A percentile compares a stretch with the other conserved stretches of the same genome.
phyloP scores from a whole-genome alignment of 2,888 invertebrate species.

The Prosopocoilus inquinatus region DNA sequence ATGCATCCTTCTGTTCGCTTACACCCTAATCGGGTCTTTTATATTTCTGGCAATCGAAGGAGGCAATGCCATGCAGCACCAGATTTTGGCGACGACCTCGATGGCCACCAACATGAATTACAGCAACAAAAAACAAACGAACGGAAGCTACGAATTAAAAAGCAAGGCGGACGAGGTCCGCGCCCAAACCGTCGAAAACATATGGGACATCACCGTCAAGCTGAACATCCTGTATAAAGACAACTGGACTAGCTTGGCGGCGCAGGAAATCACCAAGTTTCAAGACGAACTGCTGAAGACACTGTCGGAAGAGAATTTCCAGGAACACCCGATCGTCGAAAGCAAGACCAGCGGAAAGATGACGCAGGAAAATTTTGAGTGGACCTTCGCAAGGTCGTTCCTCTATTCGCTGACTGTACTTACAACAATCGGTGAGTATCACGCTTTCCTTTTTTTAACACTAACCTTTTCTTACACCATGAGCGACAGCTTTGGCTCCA shows the following conservation, averaged over 20 bases:
- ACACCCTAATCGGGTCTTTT: conserved; percentile 73
- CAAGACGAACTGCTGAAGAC: conserved; percentile 71
- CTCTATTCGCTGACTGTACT: conserved; percentile 92
- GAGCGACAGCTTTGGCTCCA: no score
- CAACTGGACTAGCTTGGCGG: conserved; percentile 85
- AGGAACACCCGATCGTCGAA: conserved; percentile 42
- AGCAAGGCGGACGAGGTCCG: conserved; percentile 59
- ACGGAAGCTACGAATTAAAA: conserved; percentile 25
- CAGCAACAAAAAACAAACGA: conserved; percentile 24
- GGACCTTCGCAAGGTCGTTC: conserved; percentile 89
- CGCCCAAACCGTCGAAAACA: conserved; percentile 76
- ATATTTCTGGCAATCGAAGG: conserved; percentile 85
- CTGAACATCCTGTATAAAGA: conserved; percentile 85
- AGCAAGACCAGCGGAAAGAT: conserved; percentile 50
- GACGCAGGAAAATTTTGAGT: conserved; percentile 61
- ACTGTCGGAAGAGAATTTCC: conserved; percentile 71
- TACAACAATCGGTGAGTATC: conserved; percentile 80
- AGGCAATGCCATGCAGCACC: conserved; percentile 46
- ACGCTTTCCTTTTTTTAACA: neutral
- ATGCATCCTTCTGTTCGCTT: conserved; percentile 76
- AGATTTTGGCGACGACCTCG: conserved; percentile 58
- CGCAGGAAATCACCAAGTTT: conserved; percentile 75
- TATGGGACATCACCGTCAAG: conserved; percentile 88
- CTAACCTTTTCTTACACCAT: no score
- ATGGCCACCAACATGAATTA: conserved; percentile 34